Evolutionary conservation across 35 echinoderm and acorn worm genomes (phyloP).

Genomic region (Diadema setosum): DNA sequence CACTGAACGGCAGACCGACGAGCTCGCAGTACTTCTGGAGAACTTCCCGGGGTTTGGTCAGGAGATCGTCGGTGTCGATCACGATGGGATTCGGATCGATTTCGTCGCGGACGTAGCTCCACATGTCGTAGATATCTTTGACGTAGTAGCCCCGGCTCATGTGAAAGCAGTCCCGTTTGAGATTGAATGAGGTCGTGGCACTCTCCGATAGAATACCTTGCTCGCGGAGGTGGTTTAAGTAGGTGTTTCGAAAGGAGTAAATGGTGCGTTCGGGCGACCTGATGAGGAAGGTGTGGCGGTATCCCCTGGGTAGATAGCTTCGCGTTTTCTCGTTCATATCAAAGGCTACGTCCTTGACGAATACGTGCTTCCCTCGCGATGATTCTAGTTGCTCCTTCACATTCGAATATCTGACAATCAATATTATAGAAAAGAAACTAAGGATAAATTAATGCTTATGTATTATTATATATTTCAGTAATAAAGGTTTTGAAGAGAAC

Average conservation of each 20-base stretch:
- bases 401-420: background rate
- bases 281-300: background rate
- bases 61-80: conserved; percentile 68
- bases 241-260: background rate
- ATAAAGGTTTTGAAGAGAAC: too few species aligned
- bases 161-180: background rate
- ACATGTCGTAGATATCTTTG: conserved; percentile 34
- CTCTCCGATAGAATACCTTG: background rate
- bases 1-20: conserved; percentile 37
- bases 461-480: too few species aligned
- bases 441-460: too few species aligned
- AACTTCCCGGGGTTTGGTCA: conserved; percentile 24
- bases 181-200: background rate
- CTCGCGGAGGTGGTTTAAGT: background rate
- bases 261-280: background rate
- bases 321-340: background rate
- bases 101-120: conserved; percentile 33
- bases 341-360: background rate
- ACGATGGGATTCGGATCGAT: conserved; percentile 40
- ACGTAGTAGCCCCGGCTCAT: background rate
- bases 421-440: too few species aligned
- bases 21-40: conserved; percentile 53
- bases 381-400: background rate
- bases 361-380: background rate
- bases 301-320: background rate